Evolutionary conservation across 2,113 vertebrate genomes (phyloP).

Genomic region (Circaetus gallicus): DNA sequence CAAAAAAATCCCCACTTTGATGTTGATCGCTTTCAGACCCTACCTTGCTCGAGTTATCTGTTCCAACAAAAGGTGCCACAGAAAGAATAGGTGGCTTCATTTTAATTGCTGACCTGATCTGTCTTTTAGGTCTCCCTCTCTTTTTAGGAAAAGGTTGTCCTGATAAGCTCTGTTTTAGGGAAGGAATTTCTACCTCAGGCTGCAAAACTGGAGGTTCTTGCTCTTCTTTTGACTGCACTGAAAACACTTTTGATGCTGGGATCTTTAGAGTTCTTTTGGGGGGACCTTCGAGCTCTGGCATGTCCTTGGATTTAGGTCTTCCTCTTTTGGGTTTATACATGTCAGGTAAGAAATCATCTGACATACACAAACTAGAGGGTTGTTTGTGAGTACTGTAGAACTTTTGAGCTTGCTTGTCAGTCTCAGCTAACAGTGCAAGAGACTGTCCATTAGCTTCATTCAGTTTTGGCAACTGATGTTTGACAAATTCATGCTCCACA

Average conservation of each 20-base stretch:
- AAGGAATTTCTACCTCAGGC: slow-evolving; percentile 86
- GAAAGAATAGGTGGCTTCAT: slow-evolving; percentile 76
- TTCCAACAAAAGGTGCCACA: slow-evolving; percentile 75
- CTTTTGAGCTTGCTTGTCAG: slow-evolving; percentile 68
- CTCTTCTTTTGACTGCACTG: slow-evolving; percentile 87
- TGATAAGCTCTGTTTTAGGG: slow-evolving; percentile 72
- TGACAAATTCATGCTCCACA: slow-evolving; percentile 72
- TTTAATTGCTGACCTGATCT: slow-evolving; percentile 80
- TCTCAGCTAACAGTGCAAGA: slow-evolving; percentile 65
- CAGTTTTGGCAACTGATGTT: slow-evolving; percentile 76
- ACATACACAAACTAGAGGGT: slow-evolving; percentile 64
- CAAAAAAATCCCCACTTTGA: slow-evolving; percentile 69
- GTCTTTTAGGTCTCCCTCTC: slow-evolving; percentile 89
- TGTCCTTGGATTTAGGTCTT: slow-evolving; percentile 89
- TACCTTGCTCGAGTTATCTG: slow-evolving; percentile 62
- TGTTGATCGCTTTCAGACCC: slow-evolving; percentile 67
- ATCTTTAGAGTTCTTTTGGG: slow-evolving; percentile 85
- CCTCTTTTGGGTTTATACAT: slow-evolving; percentile 83
- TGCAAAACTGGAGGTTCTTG: slow-evolving; percentile 94
- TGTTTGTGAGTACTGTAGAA: slow-evolving; percentile 73
- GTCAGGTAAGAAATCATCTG: slow-evolving; percentile 70
- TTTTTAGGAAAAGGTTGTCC: slow-evolving; percentile 82
- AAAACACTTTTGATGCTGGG: slow-evolving; percentile 88
- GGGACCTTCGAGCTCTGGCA: slow-evolving; percentile 90
- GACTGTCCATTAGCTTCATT: slow-evolving; percentile 61